phyloP scores from a whole-genome alignment of 2,797 vertebrate species.

The Spinus olivaceus region DNA sequence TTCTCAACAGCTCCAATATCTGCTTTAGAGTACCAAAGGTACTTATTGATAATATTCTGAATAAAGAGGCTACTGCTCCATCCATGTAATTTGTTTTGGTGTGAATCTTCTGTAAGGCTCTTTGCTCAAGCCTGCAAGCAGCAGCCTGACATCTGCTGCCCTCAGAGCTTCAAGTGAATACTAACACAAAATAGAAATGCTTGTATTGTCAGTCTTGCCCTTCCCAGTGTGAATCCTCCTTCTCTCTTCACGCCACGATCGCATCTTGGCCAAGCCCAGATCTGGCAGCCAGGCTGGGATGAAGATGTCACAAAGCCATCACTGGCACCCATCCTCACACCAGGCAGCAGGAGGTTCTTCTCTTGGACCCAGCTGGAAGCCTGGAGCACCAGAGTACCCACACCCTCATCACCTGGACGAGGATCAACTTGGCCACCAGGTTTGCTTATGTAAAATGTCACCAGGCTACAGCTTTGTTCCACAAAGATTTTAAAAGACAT shows the following conservation, averaged over 20 bases:
- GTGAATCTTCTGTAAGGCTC: not conserved
- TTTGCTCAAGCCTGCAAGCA: not conserved
- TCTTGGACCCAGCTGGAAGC: not conserved
- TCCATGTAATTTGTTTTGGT: not conserved
- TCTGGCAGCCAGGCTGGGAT: not conserved
- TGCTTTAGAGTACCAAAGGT: not conserved
- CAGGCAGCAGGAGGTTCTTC: not conserved
- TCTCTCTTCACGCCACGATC: not conserved
- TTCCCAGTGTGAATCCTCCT: not conserved
- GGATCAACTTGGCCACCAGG: not conserved
- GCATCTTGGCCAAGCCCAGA: not conserved
- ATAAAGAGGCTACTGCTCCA: not conserved
- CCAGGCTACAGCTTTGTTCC: not conserved
- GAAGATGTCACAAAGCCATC: not conserved
- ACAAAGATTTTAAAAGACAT: not conserved
- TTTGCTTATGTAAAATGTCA: not conserved
- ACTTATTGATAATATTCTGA: not conserved
- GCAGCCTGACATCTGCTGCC: not conserved
- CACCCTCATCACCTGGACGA: not conserved
- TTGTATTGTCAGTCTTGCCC: not conserved
- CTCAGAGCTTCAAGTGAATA: not conserved
- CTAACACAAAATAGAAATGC: not conserved
- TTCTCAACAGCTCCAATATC: not conserved
- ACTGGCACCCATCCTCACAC: not conserved
- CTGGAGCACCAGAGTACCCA: not conserved